These are phyloP conservation scores for Falcaria lacertinaria DNA, from an alignment of 2,888 invertebrate genomes.

Conservation along the genomic window DNA sequence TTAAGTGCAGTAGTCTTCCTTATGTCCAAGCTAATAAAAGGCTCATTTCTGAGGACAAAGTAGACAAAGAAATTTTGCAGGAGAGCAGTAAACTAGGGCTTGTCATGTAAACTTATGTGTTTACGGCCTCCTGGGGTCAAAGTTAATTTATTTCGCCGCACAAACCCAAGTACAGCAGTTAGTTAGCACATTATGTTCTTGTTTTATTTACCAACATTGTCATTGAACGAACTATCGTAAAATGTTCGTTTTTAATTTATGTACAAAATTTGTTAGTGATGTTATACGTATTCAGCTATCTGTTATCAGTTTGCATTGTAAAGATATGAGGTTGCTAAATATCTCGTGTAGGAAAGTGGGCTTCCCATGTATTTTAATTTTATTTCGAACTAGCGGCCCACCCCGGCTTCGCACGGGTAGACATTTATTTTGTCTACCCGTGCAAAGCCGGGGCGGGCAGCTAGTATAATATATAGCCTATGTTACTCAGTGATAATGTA, in stretches of 20 bases:
- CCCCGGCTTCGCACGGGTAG: no score
- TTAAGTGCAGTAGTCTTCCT: background rate
- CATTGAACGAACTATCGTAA: slow-evolving; percentile 29
- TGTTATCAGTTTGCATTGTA: no score
- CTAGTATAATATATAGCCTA: no score
- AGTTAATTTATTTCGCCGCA: slow-evolving; percentile 55
- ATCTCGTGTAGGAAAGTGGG: no score
- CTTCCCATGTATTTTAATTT: no score
- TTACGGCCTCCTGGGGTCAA: slow-evolving; percentile 55
- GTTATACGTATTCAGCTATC: no score
- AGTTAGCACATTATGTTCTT: slow-evolving; percentile 26
- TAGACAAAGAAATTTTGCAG: slow-evolving; percentile 20
- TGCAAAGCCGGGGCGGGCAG: no score
- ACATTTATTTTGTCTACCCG: no score
- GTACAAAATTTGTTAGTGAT: background rate
- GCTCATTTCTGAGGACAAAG: slow-evolving; percentile 25
- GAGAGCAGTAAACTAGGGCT: slow-evolving; percentile 40
- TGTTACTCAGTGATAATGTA: no score
- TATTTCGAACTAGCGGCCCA: no score
- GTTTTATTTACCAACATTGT: slow-evolving; percentile 33
- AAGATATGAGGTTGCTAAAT: no score
- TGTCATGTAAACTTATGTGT: slow-evolving; percentile 58
- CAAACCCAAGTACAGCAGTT: slow-evolving; percentile 18
- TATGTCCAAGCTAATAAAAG: slow-evolving; percentile 12
- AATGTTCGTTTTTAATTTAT: slow-evolving; percentile 28